Base-by-base conservation (phyloP, 2,888 invertebrate genomes). In the Sarcophaga variegata region DNA sequence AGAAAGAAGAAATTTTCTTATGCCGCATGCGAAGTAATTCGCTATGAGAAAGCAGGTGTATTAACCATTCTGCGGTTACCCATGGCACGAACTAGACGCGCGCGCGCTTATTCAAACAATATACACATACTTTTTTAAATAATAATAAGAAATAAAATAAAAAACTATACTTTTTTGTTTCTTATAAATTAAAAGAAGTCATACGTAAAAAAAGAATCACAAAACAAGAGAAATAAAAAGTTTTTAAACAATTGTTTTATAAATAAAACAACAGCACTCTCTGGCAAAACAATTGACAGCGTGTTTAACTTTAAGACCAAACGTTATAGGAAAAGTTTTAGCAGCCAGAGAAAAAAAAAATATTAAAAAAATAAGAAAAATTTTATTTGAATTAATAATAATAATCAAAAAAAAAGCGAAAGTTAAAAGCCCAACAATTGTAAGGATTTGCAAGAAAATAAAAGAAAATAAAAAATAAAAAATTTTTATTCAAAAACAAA, bases 1-100 rank as follows among this genome's bases (percentile, higher is more conserved):
- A 90, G 92, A 90, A 91, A 90, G 90, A 91, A 91, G 90, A 91
- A 91, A 91, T 91, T 87, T 92, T 91, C 91, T 67, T 85, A 90
- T 89, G 90, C 91, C 90, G 92, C 91, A 93, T 92, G 92, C 92
- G 92, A 93, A 93, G 93, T 93, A 92, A 93, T 93, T 92, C 93
- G 93, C 92, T 92, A 91, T 91, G 92, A 92, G 93, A 93, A 93
- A 93, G 93, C 93, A 94, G 93, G 93, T 94, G 93, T 92, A 93
- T 92, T 92, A 92, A 92, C 91, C 93, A 93, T 93, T 94, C 93
- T 92, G 92, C 91, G 91, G 92, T 93, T 92, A 93, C 91, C 93
- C 93, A 93, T 92, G 93, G 92, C 91, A 91, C 93, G 92, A 92
- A 93, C 90, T 92, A 93, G 93, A 93, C 93, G 92, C 93, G 93